Evolutionary conservation across 2,113 vertebrate genomes (phyloP), one percentile per base, ranked within the genome.

Genomic region (Aptenodytes patagonicus): DNA sequence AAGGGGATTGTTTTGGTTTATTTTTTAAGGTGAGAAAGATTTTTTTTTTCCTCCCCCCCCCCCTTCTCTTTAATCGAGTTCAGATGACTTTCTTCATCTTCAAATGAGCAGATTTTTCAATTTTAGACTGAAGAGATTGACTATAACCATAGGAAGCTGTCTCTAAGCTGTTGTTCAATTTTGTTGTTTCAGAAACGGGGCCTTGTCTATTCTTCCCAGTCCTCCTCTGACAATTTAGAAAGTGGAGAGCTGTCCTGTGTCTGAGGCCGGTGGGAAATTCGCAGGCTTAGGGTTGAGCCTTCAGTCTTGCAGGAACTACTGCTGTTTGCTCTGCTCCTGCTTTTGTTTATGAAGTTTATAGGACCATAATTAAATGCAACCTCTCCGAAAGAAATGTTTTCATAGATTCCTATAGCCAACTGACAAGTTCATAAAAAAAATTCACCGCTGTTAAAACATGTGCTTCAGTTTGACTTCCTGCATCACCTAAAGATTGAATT

Each of bases 31-130:
- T 60, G 54, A 77, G 18, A 75, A 11, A 60, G 8, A 17, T 10
- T 62, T 29, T 9, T 29, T 9, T 34, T 24, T 25, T 40, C 20
- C 7, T 42, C 16, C 3, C 3, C 24, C 1, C 2, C 13, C 4
- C 8, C 29, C 8, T 73, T 75, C 0, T 2, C 31, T 66, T 77
- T 36, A 54, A 12, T 36, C 24, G n/a, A 58, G 3, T 89, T 81
- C 16, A 28, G 6, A 34, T 89, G 2, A 49, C 10, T 76, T 78
- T 58, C 44, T 75, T 91, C 4, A 13, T 61, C 26, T 81, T 84
- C 21, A 84, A 0, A 38, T 72, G 17, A 36, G 5, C 7, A 71
- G 4, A 6, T 47, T 21, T 46, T 62, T 24, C 10, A 14, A 16
- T 47, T 47, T 80, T 13, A 77, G 36, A 9, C 44, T n/a, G 31